A percentile compares a stretch with the other conserved stretches of the same genome.
Conservation (phyloP, 2,113 vertebrate species). For the Speoplatyrhinus poulsoni region DNA sequence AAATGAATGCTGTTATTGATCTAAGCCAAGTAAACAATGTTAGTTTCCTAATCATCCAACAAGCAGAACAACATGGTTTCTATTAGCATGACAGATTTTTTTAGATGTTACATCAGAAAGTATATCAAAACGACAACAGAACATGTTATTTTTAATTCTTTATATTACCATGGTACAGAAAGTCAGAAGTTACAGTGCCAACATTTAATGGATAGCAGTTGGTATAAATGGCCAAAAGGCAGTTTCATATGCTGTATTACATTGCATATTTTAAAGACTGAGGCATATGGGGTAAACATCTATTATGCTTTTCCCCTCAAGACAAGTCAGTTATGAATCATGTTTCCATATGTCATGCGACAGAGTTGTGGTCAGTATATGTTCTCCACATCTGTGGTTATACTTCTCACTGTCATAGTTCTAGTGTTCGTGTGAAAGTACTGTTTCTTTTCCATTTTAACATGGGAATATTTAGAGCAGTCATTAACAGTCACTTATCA, state of each 20-base stretch:
- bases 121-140: too few relatives aligned
- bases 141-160: too few relatives aligned
- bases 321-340: conserved; percentile 35
- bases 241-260: neutral
- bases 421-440: too few relatives aligned
- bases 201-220: conserved; percentile 2
- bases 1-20: neutral
- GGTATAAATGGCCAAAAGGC: neutral
- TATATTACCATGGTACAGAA: neutral
- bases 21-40: neutral
- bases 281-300: conserved; percentile 18
- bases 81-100: too few relatives aligned
- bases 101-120: too few relatives aligned
- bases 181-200: neutral
- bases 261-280: neutral
- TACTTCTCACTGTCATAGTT: neutral
- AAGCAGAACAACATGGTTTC: too few relatives aligned
- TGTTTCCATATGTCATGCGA: conserved; percentile 39
- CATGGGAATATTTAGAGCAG: too few relatives aligned
- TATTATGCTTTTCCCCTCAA: conserved; percentile 23
- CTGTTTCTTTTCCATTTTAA: too few relatives aligned
- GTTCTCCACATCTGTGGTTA: neutral
- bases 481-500: conserved; percentile 9
- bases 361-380: conserved; percentile 14
- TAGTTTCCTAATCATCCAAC: too few relatives aligned